Percentiles rank a stretch among this genome's conserved stretches.
These are phyloP conservation scores for Phalacrocorax pelagicus DNA, from an alignment of 2,113 vertebrate species.

Conservation along the genomic window DNA sequence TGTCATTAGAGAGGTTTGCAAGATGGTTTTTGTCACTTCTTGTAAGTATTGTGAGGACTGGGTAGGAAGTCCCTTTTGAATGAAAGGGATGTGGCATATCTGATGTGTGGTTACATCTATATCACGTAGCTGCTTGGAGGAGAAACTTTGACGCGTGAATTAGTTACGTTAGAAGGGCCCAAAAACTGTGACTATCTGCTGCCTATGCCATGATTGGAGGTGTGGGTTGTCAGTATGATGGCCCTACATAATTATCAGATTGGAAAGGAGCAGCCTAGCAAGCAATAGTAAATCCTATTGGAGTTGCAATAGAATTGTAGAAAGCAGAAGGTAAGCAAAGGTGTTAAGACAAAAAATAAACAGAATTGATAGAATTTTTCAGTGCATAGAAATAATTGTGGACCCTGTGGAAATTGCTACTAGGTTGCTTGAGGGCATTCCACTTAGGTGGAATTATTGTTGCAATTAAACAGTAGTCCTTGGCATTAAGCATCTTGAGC, in stretches of 20 bases:
- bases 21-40: neutral
- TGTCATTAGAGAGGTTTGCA: neutral
- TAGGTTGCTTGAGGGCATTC: constrained; percentile 49
- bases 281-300: neutral
- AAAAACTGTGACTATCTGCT: neutral
- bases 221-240: neutral
- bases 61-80: neutral
- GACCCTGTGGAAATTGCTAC: neutral
- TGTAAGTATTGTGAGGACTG: neutral
- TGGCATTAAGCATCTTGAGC: constrained; percentile 17
- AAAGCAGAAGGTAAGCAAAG: constrained; percentile 3
- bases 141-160: neutral
- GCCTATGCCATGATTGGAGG: rapidly evolving
- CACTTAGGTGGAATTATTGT: constrained; percentile 53
- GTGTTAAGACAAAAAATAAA: constrained; percentile 1
- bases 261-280: neutral
- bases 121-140: neutral
- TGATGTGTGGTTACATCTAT: neutral
- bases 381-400: neutral
- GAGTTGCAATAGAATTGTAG: neutral
- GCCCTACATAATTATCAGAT: neutral
- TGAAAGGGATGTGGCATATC: neutral
- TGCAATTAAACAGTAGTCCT: constrained; percentile 52
- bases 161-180: neutral
- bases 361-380: neutral